phyloP scores from a whole-genome alignment of 2,797 vertebrate species.

The Dendrocincla tyrannina region DNA sequence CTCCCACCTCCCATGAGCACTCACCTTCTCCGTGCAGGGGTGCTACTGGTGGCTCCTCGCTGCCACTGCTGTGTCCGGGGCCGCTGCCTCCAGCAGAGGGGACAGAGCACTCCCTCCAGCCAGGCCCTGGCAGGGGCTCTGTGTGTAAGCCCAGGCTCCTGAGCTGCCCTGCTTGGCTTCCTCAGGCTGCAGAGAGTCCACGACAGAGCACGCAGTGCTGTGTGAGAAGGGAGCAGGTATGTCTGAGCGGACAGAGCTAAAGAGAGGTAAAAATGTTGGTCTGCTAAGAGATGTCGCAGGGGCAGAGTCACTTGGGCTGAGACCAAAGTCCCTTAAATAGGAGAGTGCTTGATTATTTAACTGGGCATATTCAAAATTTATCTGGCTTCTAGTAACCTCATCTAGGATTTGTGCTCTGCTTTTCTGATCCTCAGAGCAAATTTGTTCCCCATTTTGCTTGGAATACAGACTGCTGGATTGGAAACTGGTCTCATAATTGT shows the following conservation, averaged over 20 bases:
- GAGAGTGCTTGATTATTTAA: constrained; percentile 44
- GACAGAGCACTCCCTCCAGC: not conserved
- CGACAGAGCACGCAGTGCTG: not conserved
- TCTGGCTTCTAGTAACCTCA: constrained; percentile 1
- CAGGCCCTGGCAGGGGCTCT: not conserved
- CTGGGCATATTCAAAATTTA: constrained; percentile 54
- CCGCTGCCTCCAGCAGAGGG: not conserved
- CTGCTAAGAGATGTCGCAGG: not conserved
- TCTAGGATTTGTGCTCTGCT: constrained; percentile 10
- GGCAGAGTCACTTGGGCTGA: not conserved
- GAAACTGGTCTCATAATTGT: not conserved
- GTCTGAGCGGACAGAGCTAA: not conserved
- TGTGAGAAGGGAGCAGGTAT: not conserved
- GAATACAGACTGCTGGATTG: not conserved
- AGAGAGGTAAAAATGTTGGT: constrained; percentile 58
- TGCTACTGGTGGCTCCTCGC: not conserved
- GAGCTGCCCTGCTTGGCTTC: not conserved
- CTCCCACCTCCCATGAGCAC: not conserved
- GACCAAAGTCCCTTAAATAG: constrained; percentile 48
- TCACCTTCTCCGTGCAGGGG: not conserved
- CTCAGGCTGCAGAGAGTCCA: not conserved
- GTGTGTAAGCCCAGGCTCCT: not conserved
- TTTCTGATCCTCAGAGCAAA: constrained; percentile 33
- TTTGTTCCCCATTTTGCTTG: constrained; percentile 12
- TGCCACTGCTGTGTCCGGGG: not conserved